Evolutionary conservation across 1,140 invertebrate genomes (phyloP), one percentile per base, ranked within the genome.

Genomic region (Rhopalosiphum padi): DNA sequence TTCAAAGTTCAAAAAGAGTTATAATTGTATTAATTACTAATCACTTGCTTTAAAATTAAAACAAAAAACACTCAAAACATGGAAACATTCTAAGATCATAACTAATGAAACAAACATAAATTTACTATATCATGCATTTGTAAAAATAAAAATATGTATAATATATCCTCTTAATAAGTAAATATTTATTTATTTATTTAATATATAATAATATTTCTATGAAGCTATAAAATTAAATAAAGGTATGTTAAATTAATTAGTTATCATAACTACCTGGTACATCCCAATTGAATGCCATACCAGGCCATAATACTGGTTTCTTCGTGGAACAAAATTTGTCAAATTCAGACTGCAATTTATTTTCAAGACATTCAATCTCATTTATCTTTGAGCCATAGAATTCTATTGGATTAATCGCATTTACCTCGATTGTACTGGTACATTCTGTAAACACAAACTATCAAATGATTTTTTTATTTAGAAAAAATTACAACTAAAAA

Each of bases 281-380:
- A 93, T 37, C 85, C 53, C 53, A 86, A 22, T 93, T 93, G 11
- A 93, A 93, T 86, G 91, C 91, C 82, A 93, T 93, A 53, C 91
- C 48, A 41, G 91, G 91, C 91, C 91, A 93, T 93, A 93, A 55
- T 25, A 93, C 82, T 53, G 91, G 91, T 55, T 93, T 93, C n/a
- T 93, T 93, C 6, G 30, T 41, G 1, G 23, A 18, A 86, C 51
- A 93, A 93, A 30, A 93, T 51, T 46, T 41, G 15, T 85, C 48
- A 86, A 93, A 86, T 55, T 86, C 23, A 86, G 48, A 55, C 18
- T 86, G 46, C 2, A 93, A 11, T 55, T 85, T 43, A 41, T 85
- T 86, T 93, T 93, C 91, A 53, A 51, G 48, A 41, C 37, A 41
- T 55, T 41, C 21, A 53, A 93, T 93, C 6, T 86, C 48, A 85